Evolutionary conservation across 2,888 invertebrate genomes (phyloP), one percentile per base, ranked within the genome.

Genomic region (Bellardia bayeri): DNA sequence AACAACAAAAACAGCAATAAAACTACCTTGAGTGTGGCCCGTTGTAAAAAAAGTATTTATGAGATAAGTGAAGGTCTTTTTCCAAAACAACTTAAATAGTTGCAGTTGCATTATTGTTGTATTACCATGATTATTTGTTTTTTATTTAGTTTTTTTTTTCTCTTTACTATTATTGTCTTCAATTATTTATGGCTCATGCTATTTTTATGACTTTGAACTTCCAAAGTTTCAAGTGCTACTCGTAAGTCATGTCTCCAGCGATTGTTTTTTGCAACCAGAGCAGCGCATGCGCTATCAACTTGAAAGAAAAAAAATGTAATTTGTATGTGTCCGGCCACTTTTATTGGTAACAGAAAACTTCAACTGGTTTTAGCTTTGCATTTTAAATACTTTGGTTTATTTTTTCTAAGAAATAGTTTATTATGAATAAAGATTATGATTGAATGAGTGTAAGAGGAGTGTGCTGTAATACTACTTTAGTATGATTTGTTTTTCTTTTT

Each of bases 161-260:
- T 6, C 0, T 14, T 64, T 23, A 23, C n/a, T 16, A 64, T 40
- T 23, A 74, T 83, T 78, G 79, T 80, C 64, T 85, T 69, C 75
- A 81, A 63, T 76, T 81, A 58, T 80, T 80, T 63, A 80, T 68
- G 74, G 45, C 74, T 80, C n/a, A 74, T 56, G 85, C 69, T 37
- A 63, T 69, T 71, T 82, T 81, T 81, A 69, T 69, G 80, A 75
- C 85, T 85, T 85, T 85, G 85, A 85, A 85, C 85, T 76, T 85
- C 6, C 45, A 63, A 69, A 75, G 75, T 45, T 85, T 75, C 75
- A 80, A 85, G 75, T 85, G 74, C 75, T 56, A 56, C 69, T 63
- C 75, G 11, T 63, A 61, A 85, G 72, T 80, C 58, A 80, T 82
- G 33, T 61, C 49, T 37, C 2, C 54, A 71, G 45, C 54, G 76